phyloP scores from a whole-genome alignment of 2,888 invertebrate species.

The Masnerella sp. region DNA sequence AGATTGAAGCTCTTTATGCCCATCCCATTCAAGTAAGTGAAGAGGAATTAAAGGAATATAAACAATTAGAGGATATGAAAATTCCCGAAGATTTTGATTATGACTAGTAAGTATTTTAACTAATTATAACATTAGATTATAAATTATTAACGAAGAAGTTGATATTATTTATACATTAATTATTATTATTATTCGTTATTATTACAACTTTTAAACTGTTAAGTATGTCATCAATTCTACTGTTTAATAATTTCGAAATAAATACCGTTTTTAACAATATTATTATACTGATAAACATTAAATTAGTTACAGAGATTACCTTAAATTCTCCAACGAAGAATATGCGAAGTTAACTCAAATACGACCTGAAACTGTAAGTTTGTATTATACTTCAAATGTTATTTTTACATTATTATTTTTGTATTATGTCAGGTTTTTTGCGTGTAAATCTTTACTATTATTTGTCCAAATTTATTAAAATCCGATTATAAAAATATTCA shows the following conservation, averaged over 20 bases:
- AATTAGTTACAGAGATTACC: constrained; percentile 73
- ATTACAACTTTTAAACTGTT: too few relatives aligned
- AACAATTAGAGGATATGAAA: constrained; percentile 82
- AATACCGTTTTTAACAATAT: background rate
- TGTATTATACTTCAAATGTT: background rate
- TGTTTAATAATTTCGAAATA: too few relatives aligned
- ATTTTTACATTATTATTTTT: background rate
- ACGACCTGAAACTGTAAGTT: constrained; percentile 84
- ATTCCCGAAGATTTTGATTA: constrained; percentile 86
- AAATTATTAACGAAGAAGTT: background rate
- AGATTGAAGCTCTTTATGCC: constrained; percentile 85
- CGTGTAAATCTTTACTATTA: background rate
- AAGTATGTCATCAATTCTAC: too few relatives aligned
- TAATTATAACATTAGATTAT: too few relatives aligned
- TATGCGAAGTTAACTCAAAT: constrained; percentile 82
- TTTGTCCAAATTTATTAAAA: background rate
- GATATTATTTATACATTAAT: background rate
- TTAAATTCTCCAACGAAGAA: constrained; percentile 85
- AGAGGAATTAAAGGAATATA: constrained; percentile 83
- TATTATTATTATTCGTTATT: background rate
- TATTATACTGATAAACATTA: too few relatives aligned
- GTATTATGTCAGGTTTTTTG: background rate
- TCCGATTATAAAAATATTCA: too few relatives aligned
- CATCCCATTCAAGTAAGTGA: constrained; percentile 80
- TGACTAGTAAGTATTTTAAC: constrained; percentile 80